Evolutionary conservation across 35 echinoderm and acorn worm species (phyloP).

Genomic region (Hemicentrotus pulcherrimus): DNA sequence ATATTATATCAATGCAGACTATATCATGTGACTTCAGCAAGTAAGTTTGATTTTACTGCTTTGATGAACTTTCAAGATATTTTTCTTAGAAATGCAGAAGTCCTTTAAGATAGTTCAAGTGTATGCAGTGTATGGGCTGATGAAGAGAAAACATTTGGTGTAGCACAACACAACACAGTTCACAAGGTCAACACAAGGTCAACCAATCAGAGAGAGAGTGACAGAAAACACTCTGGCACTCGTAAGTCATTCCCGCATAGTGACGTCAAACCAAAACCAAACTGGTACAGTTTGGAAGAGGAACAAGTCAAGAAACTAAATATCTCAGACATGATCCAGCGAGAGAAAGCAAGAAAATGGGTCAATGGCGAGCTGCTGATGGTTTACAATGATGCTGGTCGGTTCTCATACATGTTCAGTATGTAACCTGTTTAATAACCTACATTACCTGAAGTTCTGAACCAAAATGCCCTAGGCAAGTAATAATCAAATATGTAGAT

Average conservation of each 20-base stretch:
- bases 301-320: background rate
- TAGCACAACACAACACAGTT: conserved; percentile 23
- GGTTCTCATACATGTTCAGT: background rate
- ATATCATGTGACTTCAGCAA: no score
- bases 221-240: background rate
- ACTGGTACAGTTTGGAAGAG: background rate
- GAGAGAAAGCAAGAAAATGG: background rate
- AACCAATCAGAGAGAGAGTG: background rate
- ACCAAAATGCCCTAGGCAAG: no score
- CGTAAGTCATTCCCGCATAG: background rate
- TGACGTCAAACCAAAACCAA: background rate
- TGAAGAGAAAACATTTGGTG: conserved; percentile 18
- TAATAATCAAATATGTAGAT: no score
- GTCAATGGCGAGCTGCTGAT: background rate
- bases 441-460: no score
- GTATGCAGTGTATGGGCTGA: background rate
- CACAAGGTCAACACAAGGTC: background rate
- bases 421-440: no score
- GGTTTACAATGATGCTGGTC: background rate
- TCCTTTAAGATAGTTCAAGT: background rate
- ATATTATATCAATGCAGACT: no score
- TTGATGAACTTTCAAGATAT: no score
- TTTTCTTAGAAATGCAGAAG: background rate
- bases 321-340: background rate
- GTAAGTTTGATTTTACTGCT: no score